Evolutionary conservation across 2,888 invertebrate species (phyloP).

Genomic region (Listrodromus nycthemerus): DNA sequence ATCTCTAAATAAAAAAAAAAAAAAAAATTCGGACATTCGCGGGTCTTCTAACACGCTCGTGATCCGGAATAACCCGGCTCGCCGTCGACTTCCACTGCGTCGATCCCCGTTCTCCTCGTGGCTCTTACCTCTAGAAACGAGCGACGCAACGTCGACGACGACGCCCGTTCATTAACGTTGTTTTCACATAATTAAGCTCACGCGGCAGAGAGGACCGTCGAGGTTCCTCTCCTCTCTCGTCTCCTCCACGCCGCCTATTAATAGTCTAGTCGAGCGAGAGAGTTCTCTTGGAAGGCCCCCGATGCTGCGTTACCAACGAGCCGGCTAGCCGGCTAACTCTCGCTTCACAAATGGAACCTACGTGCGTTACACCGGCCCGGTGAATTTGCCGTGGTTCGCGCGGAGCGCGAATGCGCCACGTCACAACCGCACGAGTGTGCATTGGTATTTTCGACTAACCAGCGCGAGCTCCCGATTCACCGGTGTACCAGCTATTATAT

Average conservation of each 20-base stretch:
- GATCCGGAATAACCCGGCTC: neutral
- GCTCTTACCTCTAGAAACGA: constrained; percentile 16
- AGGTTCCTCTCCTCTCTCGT: neutral
- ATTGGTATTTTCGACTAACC: constrained; percentile 1
- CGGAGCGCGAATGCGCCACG: constrained; percentile 21
- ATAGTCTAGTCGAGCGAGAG: constrained; percentile 40
- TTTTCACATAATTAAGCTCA: constrained; percentile 76
- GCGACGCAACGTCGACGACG: constrained; percentile 50
- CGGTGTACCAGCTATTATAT: constrained; percentile 20
- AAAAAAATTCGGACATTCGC: neutral
- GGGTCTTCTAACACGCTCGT: neutral
- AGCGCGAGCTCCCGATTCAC: constrained; percentile 2
- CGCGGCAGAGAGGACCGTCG: constrained; percentile 38
- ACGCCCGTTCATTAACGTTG: constrained; percentile 74
- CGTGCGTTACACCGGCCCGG: constrained; percentile 17
- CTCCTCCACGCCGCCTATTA: constrained; percentile 43
- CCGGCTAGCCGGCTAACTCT: constrained; percentile 34
- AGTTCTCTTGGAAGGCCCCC: constrained; percentile 27
- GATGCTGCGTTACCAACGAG: constrained; percentile 5
- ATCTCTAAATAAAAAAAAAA: neutral
- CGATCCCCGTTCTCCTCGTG: neutral
- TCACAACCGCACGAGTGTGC: neutral
- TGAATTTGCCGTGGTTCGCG: constrained; percentile 56
- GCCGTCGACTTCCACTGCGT: constrained; percentile 15
- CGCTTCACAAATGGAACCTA: constrained; percentile 40